Conservation (phyloP, 2,888 invertebrate genomes). For the Xestobium rufovillosum region DNA sequence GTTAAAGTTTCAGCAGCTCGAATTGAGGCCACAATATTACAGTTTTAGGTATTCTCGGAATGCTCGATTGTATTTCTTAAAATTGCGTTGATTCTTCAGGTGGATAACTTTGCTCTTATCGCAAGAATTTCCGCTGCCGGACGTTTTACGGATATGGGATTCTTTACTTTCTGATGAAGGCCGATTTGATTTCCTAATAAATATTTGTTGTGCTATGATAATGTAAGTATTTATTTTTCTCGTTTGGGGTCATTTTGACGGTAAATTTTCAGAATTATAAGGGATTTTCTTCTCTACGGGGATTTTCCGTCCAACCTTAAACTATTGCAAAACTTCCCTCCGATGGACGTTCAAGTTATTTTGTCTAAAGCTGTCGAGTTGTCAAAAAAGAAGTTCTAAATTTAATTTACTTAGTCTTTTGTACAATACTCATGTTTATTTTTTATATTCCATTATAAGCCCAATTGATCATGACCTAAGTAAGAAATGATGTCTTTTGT, state of each 20-base stretch:
- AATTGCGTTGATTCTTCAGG: conserved; percentile 46
- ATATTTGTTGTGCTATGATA: conserved; percentile 96
- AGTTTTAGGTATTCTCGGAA: conserved; percentile 66
- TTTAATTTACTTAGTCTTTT: background rate
- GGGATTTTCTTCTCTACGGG: conserved; percentile 72
- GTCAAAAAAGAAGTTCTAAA: conserved; percentile 35
- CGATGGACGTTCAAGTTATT: conserved; percentile 79
- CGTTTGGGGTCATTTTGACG: too few species aligned
- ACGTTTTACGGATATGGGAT: conserved; percentile 97
- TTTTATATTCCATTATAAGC: too few species aligned
- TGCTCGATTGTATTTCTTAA: conserved; percentile 7
- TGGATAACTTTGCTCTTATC: conserved; percentile 94
- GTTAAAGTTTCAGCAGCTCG: conserved; percentile 69
- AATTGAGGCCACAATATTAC: conserved; percentile 91
- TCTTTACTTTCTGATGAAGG: conserved; percentile 85
- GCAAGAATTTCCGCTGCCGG: conserved; percentile 96
- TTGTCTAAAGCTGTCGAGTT: conserved; percentile 69
- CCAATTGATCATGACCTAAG: too few species aligned
- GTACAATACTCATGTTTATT: background rate
- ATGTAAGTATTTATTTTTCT: conserved; percentile 66
- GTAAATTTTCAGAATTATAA: conserved; percentile 69
- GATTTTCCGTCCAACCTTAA: conserved; percentile 95
- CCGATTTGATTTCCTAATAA: conserved; percentile 84
- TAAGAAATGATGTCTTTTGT: too few species aligned
- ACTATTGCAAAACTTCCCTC: conserved; percentile 85